phyloP scores from a whole-genome alignment of 2,888 invertebrate species.

The Amphipoea oculea region DNA sequence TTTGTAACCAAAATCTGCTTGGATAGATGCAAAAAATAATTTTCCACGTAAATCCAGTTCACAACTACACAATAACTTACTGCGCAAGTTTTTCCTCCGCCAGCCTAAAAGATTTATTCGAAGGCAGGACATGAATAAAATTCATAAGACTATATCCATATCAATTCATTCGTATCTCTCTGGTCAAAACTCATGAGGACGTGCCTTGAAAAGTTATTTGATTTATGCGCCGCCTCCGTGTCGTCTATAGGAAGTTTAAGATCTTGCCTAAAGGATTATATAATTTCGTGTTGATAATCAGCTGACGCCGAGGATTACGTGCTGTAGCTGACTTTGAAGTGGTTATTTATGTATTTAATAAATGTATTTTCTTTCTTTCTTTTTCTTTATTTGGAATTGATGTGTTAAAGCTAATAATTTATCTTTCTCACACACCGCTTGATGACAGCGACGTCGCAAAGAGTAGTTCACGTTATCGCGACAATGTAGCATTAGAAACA shows the following conservation, averaged over 20 bases:
- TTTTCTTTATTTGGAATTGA: too few relatives aligned
- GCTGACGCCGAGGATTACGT: conserved; percentile 40
- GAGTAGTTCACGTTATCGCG: too few relatives aligned
- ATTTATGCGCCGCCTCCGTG: conserved; percentile 71
- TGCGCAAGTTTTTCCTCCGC: conserved; percentile 35
- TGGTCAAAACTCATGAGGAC: conserved; percentile 64
- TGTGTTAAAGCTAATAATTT: too few relatives aligned
- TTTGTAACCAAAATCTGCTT: neutral
- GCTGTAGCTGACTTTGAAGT: neutral
- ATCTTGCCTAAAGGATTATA: conserved; percentile 59
- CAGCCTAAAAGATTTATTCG: conserved; percentile 56
- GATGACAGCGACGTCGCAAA: neutral
- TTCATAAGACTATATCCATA: conserved; percentile 59
- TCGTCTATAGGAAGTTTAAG: conserved; percentile 67
- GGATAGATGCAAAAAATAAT: neutral
- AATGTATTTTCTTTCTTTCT: too few relatives aligned
- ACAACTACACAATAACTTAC: conserved; percentile 46
- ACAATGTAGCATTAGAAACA: neutral
- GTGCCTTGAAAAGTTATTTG: conserved; percentile 74
- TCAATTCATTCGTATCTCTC: conserved; percentile 63
- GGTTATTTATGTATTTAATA: neutral
- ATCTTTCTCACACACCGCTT: neutral
- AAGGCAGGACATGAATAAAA: conserved; percentile 49
- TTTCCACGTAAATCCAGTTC: conserved; percentile 11
- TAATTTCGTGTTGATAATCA: conserved; percentile 66